phyloP scores from a whole-genome alignment of 2,113 vertebrate genomes.

The Manacus vitellinus region DNA sequence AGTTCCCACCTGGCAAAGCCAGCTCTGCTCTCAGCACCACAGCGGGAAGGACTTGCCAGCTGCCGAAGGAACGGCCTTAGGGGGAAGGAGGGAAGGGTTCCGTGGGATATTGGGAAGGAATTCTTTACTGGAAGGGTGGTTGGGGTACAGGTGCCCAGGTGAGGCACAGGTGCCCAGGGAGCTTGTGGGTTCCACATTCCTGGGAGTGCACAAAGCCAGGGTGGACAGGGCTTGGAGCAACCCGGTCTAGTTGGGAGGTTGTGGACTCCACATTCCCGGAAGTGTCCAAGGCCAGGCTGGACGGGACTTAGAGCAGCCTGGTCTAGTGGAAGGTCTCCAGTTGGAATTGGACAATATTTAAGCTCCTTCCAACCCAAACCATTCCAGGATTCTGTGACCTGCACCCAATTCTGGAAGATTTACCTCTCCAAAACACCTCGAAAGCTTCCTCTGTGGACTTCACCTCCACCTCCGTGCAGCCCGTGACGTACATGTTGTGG shows the following conservation, averaged over 20 bases:
- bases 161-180: not conserved
- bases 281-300: not conserved
- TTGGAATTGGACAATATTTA: not conserved
- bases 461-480: constrained; percentile 94
- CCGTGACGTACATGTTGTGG: constrained; percentile 96
- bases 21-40: not conserved
- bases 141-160: not conserved
- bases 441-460: constrained; percentile 93
- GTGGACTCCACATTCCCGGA: not conserved
- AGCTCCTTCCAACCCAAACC: not conserved
- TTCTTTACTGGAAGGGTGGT: not conserved
- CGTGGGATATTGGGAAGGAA: not conserved
- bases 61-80: not conserved
- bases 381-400: not conserved
- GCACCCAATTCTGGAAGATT: not conserved
- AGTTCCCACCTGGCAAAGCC: not conserved
- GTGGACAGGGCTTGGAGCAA: too few species aligned
- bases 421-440: constrained; percentile 97
- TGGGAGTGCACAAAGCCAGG: too few species aligned
- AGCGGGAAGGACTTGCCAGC: not conserved
- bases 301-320: not conserved
- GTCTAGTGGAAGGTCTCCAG: not conserved
- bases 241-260: not conserved
- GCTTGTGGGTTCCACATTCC: too few species aligned
- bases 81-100: not conserved